Evolutionary conservation across 2,888 invertebrate species (phyloP), one percentile per base, ranked within the genome.

Genomic region (Amiota communis): DNA sequence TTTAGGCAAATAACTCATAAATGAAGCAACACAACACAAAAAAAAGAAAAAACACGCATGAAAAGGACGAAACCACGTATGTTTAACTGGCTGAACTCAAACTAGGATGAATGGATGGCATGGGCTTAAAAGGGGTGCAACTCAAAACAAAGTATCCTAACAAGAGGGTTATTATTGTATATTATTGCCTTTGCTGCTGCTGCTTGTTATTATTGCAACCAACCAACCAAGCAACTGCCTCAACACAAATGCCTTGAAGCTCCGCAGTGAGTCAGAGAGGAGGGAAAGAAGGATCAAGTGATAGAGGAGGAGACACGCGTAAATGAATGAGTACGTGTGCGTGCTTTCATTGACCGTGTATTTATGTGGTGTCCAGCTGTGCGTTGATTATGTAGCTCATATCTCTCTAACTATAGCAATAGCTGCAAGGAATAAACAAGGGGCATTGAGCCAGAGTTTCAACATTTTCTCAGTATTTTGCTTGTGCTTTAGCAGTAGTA

Each of bases 1-100:
- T 67, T 72, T 78, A 75, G 63, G 72, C 83, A 72, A 83, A 83
- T 86, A 83, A 86, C 83, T 86, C 83, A 83, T 85, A 86, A 83
- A 83, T 79, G 82, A 74, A 15, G 47, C 10, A 48, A 15, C 36
- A 49, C 70, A 71, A 57, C 9, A 53, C n/a, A 53, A n/a, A 12
- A 53, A 36, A 23, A 23, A 23, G 23, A 23, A 23, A 2, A n/a
- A n/a, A 8, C 9, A 9, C 3, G 53, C 2, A 15, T 13, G 53
- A 53, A 15, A 13, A 9, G 15, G 53, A 53, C 9, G 53, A 53
- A 53, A 15, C 53, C 8, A 36, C 36, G 36, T 3, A 36, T 53
- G 53, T 53, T 13, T 13, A 53, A n/a, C 53, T 15, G 11, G 53
- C 12, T 15, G 13, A 3, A 1, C 4, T n/a, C n/a, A n/a, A n/a